A percentile compares a stretch with the other conserved stretches of the same genome.
phyloP scores from a whole-genome alignment of 35 echinoderm and acorn worm genomes.

The Heliocidaris tuberculata region DNA sequence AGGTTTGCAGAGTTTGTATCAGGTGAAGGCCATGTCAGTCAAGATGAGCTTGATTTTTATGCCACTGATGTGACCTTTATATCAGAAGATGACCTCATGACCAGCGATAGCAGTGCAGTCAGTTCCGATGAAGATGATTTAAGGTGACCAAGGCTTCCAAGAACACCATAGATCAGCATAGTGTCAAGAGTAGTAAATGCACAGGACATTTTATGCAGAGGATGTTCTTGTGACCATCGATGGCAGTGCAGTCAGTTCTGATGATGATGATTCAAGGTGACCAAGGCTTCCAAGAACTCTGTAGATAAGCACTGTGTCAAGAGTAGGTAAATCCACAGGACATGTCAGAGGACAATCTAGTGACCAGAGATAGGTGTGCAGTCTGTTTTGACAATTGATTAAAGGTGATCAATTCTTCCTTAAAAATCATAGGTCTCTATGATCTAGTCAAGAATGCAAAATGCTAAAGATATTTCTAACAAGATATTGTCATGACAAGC shows the following conservation, averaged over 20 bases:
- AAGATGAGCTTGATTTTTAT: slow-evolving; percentile 55
- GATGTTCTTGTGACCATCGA: slow-evolving; percentile 21
- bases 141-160: background rate
- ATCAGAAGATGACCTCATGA: slow-evolving; percentile 31
- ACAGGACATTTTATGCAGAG: slow-evolving; percentile 29
- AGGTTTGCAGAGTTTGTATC: slow-evolving; percentile 78
- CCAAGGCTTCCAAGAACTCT: too few species aligned
- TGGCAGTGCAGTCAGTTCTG: background rate
- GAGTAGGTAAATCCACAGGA: background rate
- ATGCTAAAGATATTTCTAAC: too few species aligned
- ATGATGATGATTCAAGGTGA: background rate
- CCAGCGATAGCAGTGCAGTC: slow-evolving; percentile 48
- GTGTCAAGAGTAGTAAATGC: background rate
- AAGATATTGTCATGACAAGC: too few species aligned
- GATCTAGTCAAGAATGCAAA: too few species aligned
- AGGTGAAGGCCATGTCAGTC: slow-evolving; percentile 64
- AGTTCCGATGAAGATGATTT: background rate
- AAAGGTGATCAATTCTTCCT: too few species aligned
- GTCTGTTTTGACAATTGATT: background rate
- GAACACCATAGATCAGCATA: background rate
- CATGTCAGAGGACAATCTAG: background rate
- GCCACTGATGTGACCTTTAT: slow-evolving; percentile 59
- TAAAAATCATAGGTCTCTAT: too few species aligned
- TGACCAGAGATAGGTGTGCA: too few species aligned
- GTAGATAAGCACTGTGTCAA: too few species aligned